These are phyloP conservation scores for Ascidia mentula DNA, from an alignment of 23 tunicate species.

Conservation along the genomic window DNA sequence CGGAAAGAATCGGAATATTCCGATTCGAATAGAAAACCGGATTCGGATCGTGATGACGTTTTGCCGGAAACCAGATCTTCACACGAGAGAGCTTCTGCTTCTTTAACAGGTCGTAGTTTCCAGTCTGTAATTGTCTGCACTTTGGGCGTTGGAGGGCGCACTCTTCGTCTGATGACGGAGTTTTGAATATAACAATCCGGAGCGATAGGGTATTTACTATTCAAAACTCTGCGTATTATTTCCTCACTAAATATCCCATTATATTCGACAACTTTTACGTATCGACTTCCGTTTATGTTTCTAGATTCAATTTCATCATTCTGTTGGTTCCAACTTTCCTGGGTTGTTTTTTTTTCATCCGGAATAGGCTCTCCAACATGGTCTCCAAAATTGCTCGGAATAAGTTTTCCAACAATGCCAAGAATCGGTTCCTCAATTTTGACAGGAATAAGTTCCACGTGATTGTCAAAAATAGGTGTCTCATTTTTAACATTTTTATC, in stretches of 20 bases:
- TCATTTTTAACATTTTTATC: too few relatives aligned
- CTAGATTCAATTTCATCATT: background rate
- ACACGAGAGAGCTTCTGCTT: background rate
- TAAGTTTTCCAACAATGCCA: background rate
- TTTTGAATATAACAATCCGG: conserved; percentile 70
- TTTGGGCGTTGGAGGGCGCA: conserved; percentile 43
- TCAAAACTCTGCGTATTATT: background rate
- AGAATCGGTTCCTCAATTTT: too few relatives aligned
- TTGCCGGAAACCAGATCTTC: background rate
- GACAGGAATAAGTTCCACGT: too few relatives aligned
- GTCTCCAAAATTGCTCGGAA: too few relatives aligned
- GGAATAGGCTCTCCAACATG: too few relatives aligned
- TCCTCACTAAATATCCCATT: background rate
- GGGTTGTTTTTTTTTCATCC: too few relatives aligned
- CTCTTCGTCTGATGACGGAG: conserved; percentile 43
- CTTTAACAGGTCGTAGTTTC: conserved; percentile 11
- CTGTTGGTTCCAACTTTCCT: too few relatives aligned
- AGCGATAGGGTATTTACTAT: conserved; percentile 37
- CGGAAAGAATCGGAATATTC: conserved; percentile 3
- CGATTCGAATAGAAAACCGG: background rate
- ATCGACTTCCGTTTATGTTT: background rate
- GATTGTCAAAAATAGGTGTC: too few relatives aligned
- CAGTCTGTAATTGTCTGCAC: background rate
- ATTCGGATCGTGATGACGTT: background rate
- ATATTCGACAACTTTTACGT: background rate